These are phyloP conservation scores for Siderastrea siderea DNA, from an alignment of 92 coral and sea anemone species.

Conservation along the genomic window DNA sequence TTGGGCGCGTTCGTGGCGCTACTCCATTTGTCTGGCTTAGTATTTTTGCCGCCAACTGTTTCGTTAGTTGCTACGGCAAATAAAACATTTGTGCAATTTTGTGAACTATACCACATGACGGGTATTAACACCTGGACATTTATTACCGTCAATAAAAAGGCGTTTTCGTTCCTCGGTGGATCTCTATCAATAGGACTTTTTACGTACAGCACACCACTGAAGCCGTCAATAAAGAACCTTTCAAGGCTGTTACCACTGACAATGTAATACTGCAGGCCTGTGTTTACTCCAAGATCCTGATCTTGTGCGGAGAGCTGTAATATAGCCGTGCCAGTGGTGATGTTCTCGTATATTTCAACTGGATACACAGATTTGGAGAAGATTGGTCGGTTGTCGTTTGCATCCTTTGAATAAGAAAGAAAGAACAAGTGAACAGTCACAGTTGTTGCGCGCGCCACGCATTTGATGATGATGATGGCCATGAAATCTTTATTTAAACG, in stretches of 20 bases:
- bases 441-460: too few relatives aligned
- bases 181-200: conserved; percentile 86
- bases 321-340: conserved; percentile 80
- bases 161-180: conserved; percentile 84
- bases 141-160: conserved; percentile 80
- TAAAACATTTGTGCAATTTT: too few relatives aligned
- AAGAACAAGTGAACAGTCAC: neutral
- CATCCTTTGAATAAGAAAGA: conserved; percentile 64
- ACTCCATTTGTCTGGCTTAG: too few relatives aligned
- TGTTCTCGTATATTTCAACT: conserved; percentile 82
- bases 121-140: neutral
- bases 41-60: too few relatives aligned
- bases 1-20: too few relatives aligned
- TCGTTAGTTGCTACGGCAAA: too few relatives aligned
- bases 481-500: too few relatives aligned
- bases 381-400: conserved; percentile 89
- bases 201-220: conserved; percentile 88
- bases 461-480: too few relatives aligned
- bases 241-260: conserved; percentile 83
- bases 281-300: conserved; percentile 70
- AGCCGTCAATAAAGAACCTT: conserved; percentile 87
- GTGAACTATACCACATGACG: neutral
- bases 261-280: conserved; percentile 77
- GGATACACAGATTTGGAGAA: conserved; percentile 80
- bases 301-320: conserved; percentile 83